Base-by-base conservation (phyloP, 2,888 invertebrate species). In the Acrobasis repandana region DNA sequence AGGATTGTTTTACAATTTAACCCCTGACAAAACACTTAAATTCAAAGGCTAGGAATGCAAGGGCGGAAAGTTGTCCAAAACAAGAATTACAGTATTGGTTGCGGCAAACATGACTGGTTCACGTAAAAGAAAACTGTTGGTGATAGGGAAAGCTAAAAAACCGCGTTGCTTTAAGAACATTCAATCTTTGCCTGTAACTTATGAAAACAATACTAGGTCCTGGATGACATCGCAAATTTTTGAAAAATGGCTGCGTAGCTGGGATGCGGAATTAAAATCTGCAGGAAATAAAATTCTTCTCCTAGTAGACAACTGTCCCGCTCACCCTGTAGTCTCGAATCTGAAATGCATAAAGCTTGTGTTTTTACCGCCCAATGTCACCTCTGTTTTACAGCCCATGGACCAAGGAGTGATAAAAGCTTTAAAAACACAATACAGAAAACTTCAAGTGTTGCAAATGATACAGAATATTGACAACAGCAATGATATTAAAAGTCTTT, bases 51-150 rank as follows among this genome's bases (percentile, higher is more conserved):
- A 67, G 60, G 33, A 76, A 61, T 82, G 80, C 61, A 65, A 63
- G 16, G 77, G 77, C 18, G 78, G 80, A 51, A 82, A 82, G 69
- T 63, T 76, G 58, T 78, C 77, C 51, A 80, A 79, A 66, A 70
- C 73, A 46, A 66, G 76, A 66, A 65, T 80, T 20, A 80, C 77
- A 16, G 65, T 80, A 15, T 38, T 80, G 65, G 65, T 80, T 60
- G 70, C 71, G 28, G 70, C 72, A 46, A 82, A 80, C 62, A 73
- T 73, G 70, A 69, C 61, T 61, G 79, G 78, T 8, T 70, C 73
- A n/a, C 72, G 75, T 66, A 83, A 82, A 76, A 66, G 69, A 58
- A 73, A 72, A 62, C 68, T 65, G 2, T 63, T 69, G 20, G 61
- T 70, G 3, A 80, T 81, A 34, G 79, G 80, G 28, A 81, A 78